Evolutionary conservation across 2,888 invertebrate species (phyloP).

Genomic region (Eledone cirrhosa): DNA sequence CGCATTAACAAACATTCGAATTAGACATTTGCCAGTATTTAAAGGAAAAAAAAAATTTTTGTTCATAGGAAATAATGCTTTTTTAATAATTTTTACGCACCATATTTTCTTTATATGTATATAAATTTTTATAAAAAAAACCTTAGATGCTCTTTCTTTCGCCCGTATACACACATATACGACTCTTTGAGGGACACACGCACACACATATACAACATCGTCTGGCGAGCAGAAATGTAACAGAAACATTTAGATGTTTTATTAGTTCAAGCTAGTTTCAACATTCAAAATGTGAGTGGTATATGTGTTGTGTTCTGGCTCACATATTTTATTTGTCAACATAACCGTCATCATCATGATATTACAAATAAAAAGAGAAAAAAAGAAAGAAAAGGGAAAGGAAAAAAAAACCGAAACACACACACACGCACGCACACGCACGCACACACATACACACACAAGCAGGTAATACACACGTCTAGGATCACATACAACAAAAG

Average conservation of each 20-base stretch:
- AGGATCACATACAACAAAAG: not conserved
- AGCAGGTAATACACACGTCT: not conserved
- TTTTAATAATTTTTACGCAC: not conserved
- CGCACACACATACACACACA: not conserved
- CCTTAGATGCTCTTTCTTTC: too few species aligned
- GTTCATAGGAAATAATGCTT: not conserved
- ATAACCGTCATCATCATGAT: not conserved
- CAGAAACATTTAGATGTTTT: too few species aligned
- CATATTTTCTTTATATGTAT: not conserved
- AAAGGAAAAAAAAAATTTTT: not conserved
- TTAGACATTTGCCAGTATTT: not conserved
- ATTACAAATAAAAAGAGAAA: not conserved
- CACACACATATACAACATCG: too few species aligned
- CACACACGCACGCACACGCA: not conserved
- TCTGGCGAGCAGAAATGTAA: too few species aligned
- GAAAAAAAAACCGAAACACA: not conserved
- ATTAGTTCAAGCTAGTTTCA: too few species aligned
- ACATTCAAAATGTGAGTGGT: not conserved
- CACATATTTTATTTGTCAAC: too few species aligned
- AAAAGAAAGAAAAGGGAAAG: not conserved
- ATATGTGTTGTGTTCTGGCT: not conserved
- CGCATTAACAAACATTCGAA: not conserved
- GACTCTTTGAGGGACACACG: not conserved
- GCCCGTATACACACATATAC: not conserved
- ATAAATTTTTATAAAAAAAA: too few species aligned